Evolutionary conservation across 2,113 vertebrate genomes (phyloP).

Genomic region (Bothrops jararaca): DNA sequence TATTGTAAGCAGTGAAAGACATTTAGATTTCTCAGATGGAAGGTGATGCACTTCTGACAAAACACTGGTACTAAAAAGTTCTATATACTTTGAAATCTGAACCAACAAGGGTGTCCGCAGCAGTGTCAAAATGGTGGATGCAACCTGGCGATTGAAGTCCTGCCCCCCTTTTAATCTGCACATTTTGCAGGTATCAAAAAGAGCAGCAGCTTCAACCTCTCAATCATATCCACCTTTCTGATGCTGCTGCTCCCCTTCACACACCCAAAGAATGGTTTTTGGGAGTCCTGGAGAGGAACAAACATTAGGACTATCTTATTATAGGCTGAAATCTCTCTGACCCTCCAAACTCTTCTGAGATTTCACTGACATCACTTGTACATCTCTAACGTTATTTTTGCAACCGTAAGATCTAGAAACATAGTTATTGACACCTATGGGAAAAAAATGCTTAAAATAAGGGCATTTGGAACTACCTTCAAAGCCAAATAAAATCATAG

Average conservation of each 20-base stretch:
- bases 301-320: not conserved
- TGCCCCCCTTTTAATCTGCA: not conserved
- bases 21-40: not conserved
- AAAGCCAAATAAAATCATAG: not conserved
- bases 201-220: not conserved
- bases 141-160: not conserved
- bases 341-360: not conserved
- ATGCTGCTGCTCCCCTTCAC: not conserved
- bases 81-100: not conserved
- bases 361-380: not conserved
- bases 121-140: not conserved
- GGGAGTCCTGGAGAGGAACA: not conserved
- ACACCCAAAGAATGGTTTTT: not conserved
- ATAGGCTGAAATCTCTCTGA: not conserved
- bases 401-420: not conserved
- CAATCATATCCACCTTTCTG: not conserved
- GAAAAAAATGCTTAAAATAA: not conserved
- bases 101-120: not conserved
- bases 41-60: not conserved
- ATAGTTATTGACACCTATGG: not conserved
- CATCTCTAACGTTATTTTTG: not conserved
- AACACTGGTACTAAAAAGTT: not conserved
- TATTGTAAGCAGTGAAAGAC: not conserved
- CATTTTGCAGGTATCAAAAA: not conserved
- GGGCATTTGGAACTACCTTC: rapidly evolving